These are phyloP conservation scores for Octopus sinensis DNA, from an alignment of 1,140 invertebrate genomes.

Conservation along the genomic window DNA sequence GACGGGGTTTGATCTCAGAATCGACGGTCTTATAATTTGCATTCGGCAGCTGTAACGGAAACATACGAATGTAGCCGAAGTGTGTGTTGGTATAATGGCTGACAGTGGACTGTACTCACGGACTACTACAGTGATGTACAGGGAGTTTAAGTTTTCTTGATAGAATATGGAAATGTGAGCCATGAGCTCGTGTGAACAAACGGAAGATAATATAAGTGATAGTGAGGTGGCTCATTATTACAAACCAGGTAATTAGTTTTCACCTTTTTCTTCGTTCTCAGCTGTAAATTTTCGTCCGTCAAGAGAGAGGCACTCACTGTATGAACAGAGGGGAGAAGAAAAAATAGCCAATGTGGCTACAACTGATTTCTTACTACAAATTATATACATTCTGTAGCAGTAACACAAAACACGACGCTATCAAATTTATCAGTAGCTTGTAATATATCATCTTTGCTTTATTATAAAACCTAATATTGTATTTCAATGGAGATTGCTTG, in stretches of 20 bases:
- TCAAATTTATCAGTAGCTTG: too few species aligned
- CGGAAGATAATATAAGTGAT: conserved; percentile 8
- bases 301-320: too few species aligned
- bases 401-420: too few species aligned
- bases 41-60: neutral
- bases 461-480: too few species aligned
- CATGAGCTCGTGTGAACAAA: conserved; percentile 12
- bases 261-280: neutral
- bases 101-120: conserved; percentile 6
- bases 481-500: too few species aligned
- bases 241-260: conserved; percentile 9
- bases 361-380: too few species aligned
- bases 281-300: too few species aligned
- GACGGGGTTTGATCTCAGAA: neutral
- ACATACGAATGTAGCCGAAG: neutral
- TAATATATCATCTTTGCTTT: too few species aligned
- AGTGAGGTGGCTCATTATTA: conserved; percentile 15
- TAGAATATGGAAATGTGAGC: conserved; percentile 11
- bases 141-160: conserved; percentile 8
- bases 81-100: conserved; percentile 11
- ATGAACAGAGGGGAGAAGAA: too few species aligned
- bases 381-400: too few species aligned
- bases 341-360: too few species aligned
- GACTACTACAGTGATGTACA: conserved; percentile 10
- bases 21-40: neutral